These are phyloP conservation scores for Cactoblastis cactorum DNA, from an alignment of 2,888 invertebrate genomes.

Conservation along the genomic window DNA sequence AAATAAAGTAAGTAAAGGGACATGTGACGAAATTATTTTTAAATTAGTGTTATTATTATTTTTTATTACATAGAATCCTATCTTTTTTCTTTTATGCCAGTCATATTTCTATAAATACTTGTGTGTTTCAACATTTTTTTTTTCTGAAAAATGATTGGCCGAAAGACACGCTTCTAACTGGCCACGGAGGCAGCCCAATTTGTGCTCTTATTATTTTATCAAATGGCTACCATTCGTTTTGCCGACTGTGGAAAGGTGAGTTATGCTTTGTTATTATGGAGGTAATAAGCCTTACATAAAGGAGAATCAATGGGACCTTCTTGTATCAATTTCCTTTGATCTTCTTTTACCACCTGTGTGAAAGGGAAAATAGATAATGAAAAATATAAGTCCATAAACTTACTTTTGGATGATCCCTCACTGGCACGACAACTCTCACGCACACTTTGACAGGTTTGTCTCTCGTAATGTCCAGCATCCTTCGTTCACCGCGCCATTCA, in stretches of 20 bases:
- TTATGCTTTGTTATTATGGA: background rate
- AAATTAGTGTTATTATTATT: no score
- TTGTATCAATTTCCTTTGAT: no score
- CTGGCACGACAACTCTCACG: constrained; percentile 91
- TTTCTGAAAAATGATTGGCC: background rate
- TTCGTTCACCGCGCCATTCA: constrained; percentile 80
- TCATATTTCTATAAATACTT: no score
- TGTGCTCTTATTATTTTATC: constrained; percentile 6
- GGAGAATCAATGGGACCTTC: no score
- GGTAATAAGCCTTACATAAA: background rate
- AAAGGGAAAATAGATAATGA: no score
- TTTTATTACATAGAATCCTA: no score
- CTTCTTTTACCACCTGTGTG: no score
- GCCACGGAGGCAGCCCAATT: constrained; percentile 5
- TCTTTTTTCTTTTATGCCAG: no score
- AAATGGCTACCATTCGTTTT: constrained; percentile 11
- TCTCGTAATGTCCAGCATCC: constrained; percentile 91
- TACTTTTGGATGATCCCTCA: constrained; percentile 92
- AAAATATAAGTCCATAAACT: constrained; percentile 38
- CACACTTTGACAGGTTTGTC: constrained; percentile 93
- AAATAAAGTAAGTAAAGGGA: no score
- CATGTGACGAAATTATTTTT: no score
- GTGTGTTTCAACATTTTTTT: no score
- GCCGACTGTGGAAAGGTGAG: constrained; percentile 2
- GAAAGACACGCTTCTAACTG: constrained; percentile 2